Evolutionary conservation across 1,140 invertebrate genomes (phyloP), one percentile per base, ranked within the genome.

Genomic region (Drosophila nigrodunni): DNA sequence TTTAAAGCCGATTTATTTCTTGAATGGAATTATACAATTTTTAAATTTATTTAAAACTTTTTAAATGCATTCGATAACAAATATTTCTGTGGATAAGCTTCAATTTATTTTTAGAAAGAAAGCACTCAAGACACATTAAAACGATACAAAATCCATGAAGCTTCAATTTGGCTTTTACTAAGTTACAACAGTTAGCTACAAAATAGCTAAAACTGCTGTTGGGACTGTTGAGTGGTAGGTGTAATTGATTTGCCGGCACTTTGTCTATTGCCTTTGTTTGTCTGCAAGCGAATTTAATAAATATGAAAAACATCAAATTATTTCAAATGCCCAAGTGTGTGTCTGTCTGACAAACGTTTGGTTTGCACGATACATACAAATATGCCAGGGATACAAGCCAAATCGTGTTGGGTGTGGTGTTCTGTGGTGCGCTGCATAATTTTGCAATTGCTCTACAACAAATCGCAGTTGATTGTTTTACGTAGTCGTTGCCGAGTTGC

Each of bases 241-340:
- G 82, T 87, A 87, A 87, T 87, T 87, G 82, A 87, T 87, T 87
- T 87, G 80, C 85, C 78, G 83, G 83, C 85, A 87, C 73, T 87
- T 83, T 83, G 85, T 89, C 69, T 69, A 55, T 68, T 73, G 68
- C 54, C 35, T 57, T 62, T 81, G 82, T 86, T 86, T 57, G 35
- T 57, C 54, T 30, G n/a, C 50, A 5, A 49, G 47, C 69, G 77
- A 88, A 88, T 88, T 88, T 89, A 89, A 88, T 88, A 88, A 88
- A 88, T 88, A 88, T 88, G 86, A 88, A 88, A 74, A 88, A 89
- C 83, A 88, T 88, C 83, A 88, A 88, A 88, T 88, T 88, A 88
- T 88, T 88, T 88, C 83, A 89, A 88, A 88, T 88, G 85, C 69
- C 70, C 69, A 62, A 59, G 59, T 88, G 79, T 77, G 68, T 83